A percentile compares a stretch with the other conserved stretches of the same genome.
Conservation (phyloP, 2,113 vertebrate genomes). For the Synodontis membranacea region DNA sequence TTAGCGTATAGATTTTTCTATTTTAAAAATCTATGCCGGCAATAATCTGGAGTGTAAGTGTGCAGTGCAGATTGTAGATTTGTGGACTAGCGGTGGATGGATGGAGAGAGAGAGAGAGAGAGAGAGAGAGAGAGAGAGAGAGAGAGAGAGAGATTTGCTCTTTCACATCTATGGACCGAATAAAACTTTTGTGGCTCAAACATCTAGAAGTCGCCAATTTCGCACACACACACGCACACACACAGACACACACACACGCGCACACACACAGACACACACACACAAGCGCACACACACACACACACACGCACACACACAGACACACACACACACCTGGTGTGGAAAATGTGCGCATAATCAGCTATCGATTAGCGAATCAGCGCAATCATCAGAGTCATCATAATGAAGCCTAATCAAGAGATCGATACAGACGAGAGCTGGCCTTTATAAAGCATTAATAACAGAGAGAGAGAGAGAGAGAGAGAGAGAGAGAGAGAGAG, state of each 20-base stretch:
- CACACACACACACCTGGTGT: conserved; percentile 8
- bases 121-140: conserved; percentile 12
- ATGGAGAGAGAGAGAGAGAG: background rate
- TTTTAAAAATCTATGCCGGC: conserved; percentile 77
- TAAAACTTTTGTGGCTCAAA: conserved; percentile 32
- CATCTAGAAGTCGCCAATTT: background rate
- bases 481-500: conserved; percentile 47
- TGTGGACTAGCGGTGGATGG: conserved; percentile 52
- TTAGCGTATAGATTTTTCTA: conserved; percentile 81
- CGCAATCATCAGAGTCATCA: conserved; percentile 76
- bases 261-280: background rate
- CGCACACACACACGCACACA: background rate
- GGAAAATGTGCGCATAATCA: conserved; percentile 56
- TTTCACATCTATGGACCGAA: conserved; percentile 17
- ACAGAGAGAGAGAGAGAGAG: conserved; percentile 23
- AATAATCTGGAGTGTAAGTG: conserved; percentile 73
- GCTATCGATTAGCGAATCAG: conserved; percentile 69
- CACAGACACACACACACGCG: background rate
- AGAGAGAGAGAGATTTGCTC: background rate
- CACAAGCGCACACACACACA: background rate
- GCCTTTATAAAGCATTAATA: conserved; percentile 56
- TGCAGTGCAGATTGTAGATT: conserved; percentile 57
- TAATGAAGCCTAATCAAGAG: conserved; percentile 74
- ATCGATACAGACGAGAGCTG: conserved; percentile 68
- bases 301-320: background rate